Evolutionary conservation across 1,140 invertebrate species (phyloP).

Genomic region (Acyrthosiphon pisum): DNA sequence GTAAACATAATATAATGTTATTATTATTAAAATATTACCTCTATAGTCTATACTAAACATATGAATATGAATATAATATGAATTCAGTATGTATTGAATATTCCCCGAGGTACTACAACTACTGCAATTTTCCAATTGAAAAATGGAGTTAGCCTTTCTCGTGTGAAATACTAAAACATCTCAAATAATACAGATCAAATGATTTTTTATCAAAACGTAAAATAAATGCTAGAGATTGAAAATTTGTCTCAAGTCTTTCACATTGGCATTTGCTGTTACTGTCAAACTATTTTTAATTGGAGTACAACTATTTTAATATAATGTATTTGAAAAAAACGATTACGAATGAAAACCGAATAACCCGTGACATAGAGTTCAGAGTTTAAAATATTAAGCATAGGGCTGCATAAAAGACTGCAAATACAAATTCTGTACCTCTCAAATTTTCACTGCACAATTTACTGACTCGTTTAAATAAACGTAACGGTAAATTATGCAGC

Average conservation of each 20-base stretch:
- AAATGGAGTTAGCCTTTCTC: too few relatives aligned
- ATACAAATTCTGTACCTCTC: not conserved
- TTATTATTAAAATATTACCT: too few relatives aligned
- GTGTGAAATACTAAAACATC: too few relatives aligned
- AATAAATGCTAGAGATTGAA: not conserved
- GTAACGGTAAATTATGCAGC: not conserved
- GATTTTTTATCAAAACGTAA: not conserved
- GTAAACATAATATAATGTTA: too few relatives aligned
- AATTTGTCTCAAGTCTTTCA: not conserved
- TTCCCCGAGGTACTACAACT: too few relatives aligned
- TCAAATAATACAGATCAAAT: too few relatives aligned
- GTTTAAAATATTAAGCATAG: not conserved
- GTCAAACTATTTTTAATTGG: not conserved
- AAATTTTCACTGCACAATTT: not conserved
- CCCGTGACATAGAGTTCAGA: not conserved
- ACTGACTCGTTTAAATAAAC: not conserved
- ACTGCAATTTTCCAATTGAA: too few relatives aligned
- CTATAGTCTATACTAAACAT: too few relatives aligned
- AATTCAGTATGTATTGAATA: too few relatives aligned
- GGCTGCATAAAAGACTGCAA: not conserved
- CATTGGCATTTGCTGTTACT: not conserved
- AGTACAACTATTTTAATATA: not conserved
- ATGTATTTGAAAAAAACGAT: not conserved
- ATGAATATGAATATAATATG: too few relatives aligned
- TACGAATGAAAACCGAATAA: not conserved